Conservation (phyloP, 1,140 invertebrate genomes). For the Lethocerus indicus region DNA sequence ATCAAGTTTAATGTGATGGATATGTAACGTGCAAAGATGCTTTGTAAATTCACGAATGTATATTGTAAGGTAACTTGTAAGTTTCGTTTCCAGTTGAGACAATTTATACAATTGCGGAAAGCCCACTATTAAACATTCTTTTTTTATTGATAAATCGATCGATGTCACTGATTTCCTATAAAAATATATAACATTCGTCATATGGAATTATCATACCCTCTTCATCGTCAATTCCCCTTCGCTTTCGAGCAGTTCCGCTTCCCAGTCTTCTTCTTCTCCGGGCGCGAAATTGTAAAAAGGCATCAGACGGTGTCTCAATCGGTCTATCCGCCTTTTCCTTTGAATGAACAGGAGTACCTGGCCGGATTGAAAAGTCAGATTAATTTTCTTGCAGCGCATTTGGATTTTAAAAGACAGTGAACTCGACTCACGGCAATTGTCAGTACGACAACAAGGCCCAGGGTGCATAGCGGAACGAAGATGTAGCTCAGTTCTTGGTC, state of each 20-base stretch:
- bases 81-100: no score
- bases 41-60: no score
- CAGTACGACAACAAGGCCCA: slow-evolving; percentile 6
- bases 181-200: no score
- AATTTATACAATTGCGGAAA: no score
- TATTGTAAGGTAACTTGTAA: no score
- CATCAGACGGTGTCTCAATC: slow-evolving; percentile 40
- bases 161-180: no score
- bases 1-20: no score
- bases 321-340: slow-evolving; percentile 33
- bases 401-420: background rate
- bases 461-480: slow-evolving; percentile 9
- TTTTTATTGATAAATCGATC: no score
- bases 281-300: slow-evolving; percentile 49
- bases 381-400: background rate
- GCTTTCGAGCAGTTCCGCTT: slow-evolving; percentile 31
- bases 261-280: slow-evolving; percentile 39
- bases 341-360: slow-evolving; percentile 28
- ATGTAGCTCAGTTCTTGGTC: slow-evolving; percentile 9
- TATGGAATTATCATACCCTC: slow-evolving; percentile 9
- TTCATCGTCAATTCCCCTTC: slow-evolving; percentile 8
- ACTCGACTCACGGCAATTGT: slow-evolving; percentile 10
- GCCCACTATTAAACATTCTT: no score
- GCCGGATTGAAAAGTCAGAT: background rate
- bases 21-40: no score